These are phyloP conservation scores for Pollenia angustigena DNA, from an alignment of 2,888 invertebrate genomes.

Conservation along the genomic window DNA sequence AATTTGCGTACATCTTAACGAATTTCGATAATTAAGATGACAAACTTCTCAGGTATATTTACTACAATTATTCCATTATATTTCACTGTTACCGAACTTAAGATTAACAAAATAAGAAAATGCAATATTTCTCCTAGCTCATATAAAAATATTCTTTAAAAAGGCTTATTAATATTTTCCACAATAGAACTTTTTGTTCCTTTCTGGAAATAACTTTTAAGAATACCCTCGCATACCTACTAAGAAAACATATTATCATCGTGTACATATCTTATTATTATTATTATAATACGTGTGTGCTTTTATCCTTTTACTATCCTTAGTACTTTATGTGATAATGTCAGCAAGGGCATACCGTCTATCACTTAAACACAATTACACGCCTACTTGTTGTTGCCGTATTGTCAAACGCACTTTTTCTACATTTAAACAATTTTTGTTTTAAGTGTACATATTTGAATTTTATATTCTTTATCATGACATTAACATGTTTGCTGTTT, in stretches of 20 bases:
- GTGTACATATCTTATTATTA: slow-evolving; percentile 20
- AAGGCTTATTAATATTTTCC: too few species aligned
- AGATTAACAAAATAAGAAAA: too few species aligned
- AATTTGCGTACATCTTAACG: too few species aligned
- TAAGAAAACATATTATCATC: background rate
- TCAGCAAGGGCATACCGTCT: slow-evolving; percentile 46
- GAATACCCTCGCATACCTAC: background rate
- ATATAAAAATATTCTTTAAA: too few species aligned
- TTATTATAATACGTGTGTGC: slow-evolving; percentile 23
- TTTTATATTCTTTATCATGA: slow-evolving; percentile 26
- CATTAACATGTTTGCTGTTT: slow-evolving; percentile 66
- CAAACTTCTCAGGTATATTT: too few species aligned
- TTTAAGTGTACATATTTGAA: background rate
- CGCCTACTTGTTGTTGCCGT: slow-evolving; percentile 51
- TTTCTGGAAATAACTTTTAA: background rate
- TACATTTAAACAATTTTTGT: slow-evolving; percentile 63
- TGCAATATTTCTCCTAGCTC: too few species aligned
- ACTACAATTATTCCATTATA: too few species aligned
- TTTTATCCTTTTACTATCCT: slow-evolving; percentile 65
- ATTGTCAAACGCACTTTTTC: slow-evolving; percentile 69
- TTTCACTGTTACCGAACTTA: too few species aligned
- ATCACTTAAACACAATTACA: slow-evolving; percentile 39
- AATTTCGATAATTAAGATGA: too few species aligned
- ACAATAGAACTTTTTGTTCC: too few species aligned
- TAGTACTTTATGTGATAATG: slow-evolving; percentile 61